Base-by-base conservation (phyloP, 2,797 vertebrate species). In the Schizothorax lantsangensis region DNA sequence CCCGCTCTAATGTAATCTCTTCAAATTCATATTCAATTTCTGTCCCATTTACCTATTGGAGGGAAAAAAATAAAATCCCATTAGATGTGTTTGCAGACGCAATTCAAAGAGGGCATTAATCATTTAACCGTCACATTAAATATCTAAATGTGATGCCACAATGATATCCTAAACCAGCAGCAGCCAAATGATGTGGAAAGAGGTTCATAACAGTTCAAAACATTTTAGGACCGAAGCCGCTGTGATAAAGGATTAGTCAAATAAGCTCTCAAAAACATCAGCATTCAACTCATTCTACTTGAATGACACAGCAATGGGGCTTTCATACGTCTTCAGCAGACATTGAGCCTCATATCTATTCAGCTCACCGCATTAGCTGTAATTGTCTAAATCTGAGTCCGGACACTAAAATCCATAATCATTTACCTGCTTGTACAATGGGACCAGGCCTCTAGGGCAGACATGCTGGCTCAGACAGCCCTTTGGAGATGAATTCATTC, bases 11-110 rank as follows among this genome's bases (percentile, higher is more conserved):
- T 91, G 97, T 99, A 93, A 99, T 99, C 96, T 99, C 98, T 94
- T 99, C 98, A 96, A 98, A 99, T 93, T 99, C 98, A 92, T 98
- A 99, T 94, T 98, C 97, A 89, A 98, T 99, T 96, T 99, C 98
- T 90, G 97, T 98, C 89, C 98, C 98, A 84, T 98, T 99, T 92
- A 99, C 97, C 98, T 99, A 86, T 83, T 89, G 90, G 88, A 85
- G 79, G 33, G 6, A 33, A 88, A 79, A 87, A 89, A 88, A 86
- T 73, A 71, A 83, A 85, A 79, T 86, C 81, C n/a, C 11, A 87
- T 89, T 88, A 90, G 71, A 79, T 57, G 43, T 71, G 79, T 84
- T 75, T 81, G 26, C 33, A 87, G 59, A 83, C 57, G 54, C 9
- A 30, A 52, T 71, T 87, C 47, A 85, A 82, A 87, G 33, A 57